Evolutionary conservation across 2,797 vertebrate species (phyloP), one percentile per base, ranked within the genome.

Genomic region (Arvicola amphibius): DNA sequence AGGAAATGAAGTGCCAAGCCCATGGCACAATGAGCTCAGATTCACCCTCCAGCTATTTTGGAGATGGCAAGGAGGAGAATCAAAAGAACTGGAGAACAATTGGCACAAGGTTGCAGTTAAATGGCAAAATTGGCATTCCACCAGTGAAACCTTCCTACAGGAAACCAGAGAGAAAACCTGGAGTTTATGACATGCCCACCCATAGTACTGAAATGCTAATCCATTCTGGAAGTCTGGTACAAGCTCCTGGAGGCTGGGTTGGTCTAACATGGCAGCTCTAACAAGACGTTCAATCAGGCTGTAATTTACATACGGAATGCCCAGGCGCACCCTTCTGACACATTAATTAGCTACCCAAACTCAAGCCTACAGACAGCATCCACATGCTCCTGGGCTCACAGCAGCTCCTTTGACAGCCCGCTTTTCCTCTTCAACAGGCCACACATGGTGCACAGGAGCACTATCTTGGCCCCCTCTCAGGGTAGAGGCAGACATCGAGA

Each of bases 1-100:
- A 83, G 85, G 89, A 93, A 96, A 51, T 3, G 23, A 90, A 91
- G 90, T 4, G 13, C 61, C 71, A 29, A 3, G 19, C 59, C 34
- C 40, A 80, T n/a, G 67, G 61, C 40, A 78, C 37, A 74, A 74
- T 23, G 78, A 90, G 86, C 32, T 93, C 65, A 77, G 71, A 90
- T 12, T 43, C 25, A n/a, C 79, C 51, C 46, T 43, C 69, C 3
- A 2, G 6, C 80, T 61, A 74, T 46, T 46, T 46, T 12, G 34
- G 56, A 27, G 13, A 48, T 6, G 59, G 51, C 0, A 2, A 92
- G 32, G 2, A 88, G 40, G 29, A 71, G 37, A 91, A 53, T 40
- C 40, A 2, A 78, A 59, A 87, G 46, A 17, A 69, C 9, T 73
- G 46, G 78, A 69, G 59, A 51, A 11, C 17, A 61, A 23, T 0